These are phyloP conservation scores for Opisthocomus hoazin DNA, from an alignment of 2,113 vertebrate genomes.

Conservation along the genomic window DNA sequence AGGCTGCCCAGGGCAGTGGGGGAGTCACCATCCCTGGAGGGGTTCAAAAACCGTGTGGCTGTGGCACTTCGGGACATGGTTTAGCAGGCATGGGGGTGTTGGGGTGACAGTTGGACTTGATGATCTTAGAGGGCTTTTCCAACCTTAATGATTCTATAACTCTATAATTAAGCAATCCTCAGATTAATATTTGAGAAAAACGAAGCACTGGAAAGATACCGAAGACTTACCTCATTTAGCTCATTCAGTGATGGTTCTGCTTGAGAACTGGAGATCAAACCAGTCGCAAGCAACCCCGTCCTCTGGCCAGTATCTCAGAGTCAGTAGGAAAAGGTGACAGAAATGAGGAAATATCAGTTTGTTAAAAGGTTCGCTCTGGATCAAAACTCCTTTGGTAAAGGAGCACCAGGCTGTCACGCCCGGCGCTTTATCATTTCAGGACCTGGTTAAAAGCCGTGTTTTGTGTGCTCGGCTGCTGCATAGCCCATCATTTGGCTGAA, in stretches of 20 bases:
- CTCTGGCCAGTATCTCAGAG: background rate
- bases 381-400: background rate
- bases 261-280: background rate
- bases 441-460: background rate
- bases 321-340: background rate
- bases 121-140: too few relatives aligned
- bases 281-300: background rate
- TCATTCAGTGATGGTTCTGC: rapidly evolving
- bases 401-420: background rate
- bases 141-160: too few relatives aligned
- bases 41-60: too few relatives aligned
- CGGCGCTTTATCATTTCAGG: background rate
- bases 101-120: too few relatives aligned
- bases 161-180: background rate
- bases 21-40: too few relatives aligned
- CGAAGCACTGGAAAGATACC: background rate
- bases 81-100: too few relatives aligned
- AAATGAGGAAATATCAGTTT: background rate
- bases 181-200: background rate
- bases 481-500: background rate
- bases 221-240: background rate
- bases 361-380: background rate
- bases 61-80: too few relatives aligned
- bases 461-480: background rate
- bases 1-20: too few relatives aligned